Evolutionary conservation across 1,140 invertebrate species (phyloP), one percentile per base, ranked within the genome.

Genomic region (Eueides isabella): DNA sequence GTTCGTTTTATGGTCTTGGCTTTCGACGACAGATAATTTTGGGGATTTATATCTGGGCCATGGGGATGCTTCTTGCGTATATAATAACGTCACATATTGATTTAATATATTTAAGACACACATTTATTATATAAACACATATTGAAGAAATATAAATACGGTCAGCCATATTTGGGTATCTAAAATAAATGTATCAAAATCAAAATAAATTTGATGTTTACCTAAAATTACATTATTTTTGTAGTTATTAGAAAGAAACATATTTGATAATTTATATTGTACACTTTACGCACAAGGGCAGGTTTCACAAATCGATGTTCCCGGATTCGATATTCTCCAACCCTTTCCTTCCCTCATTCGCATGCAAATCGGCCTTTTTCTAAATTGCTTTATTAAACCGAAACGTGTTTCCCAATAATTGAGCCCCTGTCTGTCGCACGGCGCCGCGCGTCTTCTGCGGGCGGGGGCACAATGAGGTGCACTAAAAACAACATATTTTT

Each of bases 341-440:
- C 74, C 74, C 85, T 85, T 85, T 66, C 65, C 84, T 85, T 85
- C 67, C 65, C 84, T 85, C 81, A 81, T 85, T 89, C 78, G 28
- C 71, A 87, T 87, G 83, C 85, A 86, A 89, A 89, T 87, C 80
- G 82, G 67, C 76, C 75, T 86, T 87, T 88, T 89, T 87, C 87
- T 84, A 89, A 89, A 89, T 89, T 87, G 82, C 85, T 89, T 87
- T 89, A 89, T 89, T 89, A 89, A 86, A 89, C 84, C 81, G 80
- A 79, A 89, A 86, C 85, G 85, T 87, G 87, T 86, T 86, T 81
- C 74, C 85, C 85, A 87, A 87, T 89, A 85, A 87, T 87, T 85
- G 84, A 67, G 44, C 73, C 61, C 67, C 41, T 64, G 73, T 70
- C 41, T 66, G 66, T 68, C 31, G 61, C 48, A n/a, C 48, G 48